Evolutionary conservation across 2,113 vertebrate species (phyloP).

Genomic region (Periophthalmus modestus): DNA sequence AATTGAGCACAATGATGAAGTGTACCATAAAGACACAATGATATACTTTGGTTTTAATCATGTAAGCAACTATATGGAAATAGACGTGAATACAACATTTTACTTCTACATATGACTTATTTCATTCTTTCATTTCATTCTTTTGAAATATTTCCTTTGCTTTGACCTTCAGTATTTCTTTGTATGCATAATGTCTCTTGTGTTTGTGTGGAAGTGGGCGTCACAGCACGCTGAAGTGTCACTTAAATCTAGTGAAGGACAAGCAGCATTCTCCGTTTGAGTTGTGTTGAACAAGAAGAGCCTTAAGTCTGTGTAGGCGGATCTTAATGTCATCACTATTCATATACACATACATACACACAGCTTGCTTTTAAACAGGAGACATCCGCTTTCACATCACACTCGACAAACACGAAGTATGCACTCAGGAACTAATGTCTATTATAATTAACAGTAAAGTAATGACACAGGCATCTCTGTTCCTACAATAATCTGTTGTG

Average conservation of each 20-base stretch:
- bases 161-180: slow-evolving; percentile 6
- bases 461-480: too few species aligned
- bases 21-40: background rate
- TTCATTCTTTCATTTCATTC: background rate
- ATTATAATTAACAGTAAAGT: too few species aligned
- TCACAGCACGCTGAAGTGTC: slow-evolving; percentile 18
- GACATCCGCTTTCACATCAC: background rate
- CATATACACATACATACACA: background rate
- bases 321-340: slow-evolving; percentile 18
- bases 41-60: too few species aligned
- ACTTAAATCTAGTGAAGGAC: slow-evolving; percentile 7
- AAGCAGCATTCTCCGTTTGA: slow-evolving; percentile 3
- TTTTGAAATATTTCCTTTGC: background rate
- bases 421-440: background rate
- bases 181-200: slow-evolving; percentile 5
- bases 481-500: too few species aligned
- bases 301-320: slow-evolving; percentile 16
- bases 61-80: too few species aligned
- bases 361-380: background rate
- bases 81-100: too few species aligned
- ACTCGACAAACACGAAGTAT: background rate
- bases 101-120: background rate
- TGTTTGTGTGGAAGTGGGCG: background rate
- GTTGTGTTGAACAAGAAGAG: slow-evolving; percentile 17
- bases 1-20: background rate